Percentiles rank a stretch among this genome's conserved stretches.
These are phyloP conservation scores for Barnardius zonarius DNA, from an alignment of 2,113 vertebrate genomes.

Conservation along the genomic window DNA sequence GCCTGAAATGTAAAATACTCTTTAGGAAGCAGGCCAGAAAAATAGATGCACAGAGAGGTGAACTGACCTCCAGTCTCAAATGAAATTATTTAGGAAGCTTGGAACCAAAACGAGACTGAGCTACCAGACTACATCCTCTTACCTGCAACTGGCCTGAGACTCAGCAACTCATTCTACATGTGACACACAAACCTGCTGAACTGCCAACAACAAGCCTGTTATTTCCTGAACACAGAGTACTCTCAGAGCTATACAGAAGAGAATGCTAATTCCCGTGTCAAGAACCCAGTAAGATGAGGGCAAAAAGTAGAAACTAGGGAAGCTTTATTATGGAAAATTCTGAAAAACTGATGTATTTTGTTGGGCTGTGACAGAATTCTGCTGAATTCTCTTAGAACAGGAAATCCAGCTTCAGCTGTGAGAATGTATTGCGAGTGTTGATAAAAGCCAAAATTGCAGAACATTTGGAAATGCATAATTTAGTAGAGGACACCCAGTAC, in stretches of 20 bases:
- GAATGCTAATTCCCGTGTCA: background rate
- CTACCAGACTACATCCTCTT: fast-evolving
- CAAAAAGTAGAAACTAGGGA: background rate
- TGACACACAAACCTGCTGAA: background rate
- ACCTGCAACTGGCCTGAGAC: background rate
- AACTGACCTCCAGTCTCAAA: background rate
- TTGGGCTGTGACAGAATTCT: background rate
- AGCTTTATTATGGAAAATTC: background rate
- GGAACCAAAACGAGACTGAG: background rate
- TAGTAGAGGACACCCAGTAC: slow-evolving; percentile 67
- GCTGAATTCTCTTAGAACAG: slow-evolving; percentile 14
- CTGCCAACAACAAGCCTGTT: background rate
- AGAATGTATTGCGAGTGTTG: slow-evolving; percentile 43
- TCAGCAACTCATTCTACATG: background rate
- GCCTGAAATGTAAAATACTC: background rate
- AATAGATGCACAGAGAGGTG: background rate
- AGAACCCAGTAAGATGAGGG: background rate
- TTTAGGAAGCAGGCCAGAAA: background rate
- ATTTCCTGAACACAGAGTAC: background rate
- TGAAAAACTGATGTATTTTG: background rate
- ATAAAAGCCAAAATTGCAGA: slow-evolving; percentile 67
- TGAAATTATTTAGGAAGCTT: background rate
- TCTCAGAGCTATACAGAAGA: background rate
- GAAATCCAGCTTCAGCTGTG: slow-evolving; percentile 44
- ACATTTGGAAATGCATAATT: slow-evolving; percentile 72